Percentiles rank a stretch among this genome's conserved stretches.
Conservation (phyloP, 2,797 vertebrate genomes). For the Hemitrygon akajei region DNA sequence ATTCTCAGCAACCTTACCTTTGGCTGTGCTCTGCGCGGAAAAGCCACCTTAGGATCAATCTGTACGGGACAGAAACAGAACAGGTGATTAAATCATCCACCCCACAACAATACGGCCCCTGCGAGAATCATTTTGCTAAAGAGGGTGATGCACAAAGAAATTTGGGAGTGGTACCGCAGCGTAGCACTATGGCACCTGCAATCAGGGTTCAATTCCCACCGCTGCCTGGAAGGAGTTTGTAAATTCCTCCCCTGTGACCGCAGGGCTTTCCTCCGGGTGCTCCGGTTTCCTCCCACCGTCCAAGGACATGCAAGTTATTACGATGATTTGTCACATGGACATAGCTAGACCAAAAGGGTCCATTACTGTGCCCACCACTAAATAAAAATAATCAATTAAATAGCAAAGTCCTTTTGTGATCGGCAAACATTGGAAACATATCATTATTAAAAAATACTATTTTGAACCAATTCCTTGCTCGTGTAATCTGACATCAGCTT, state of each 20-base stretch:
- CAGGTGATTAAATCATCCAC: background rate
- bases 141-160: background rate
- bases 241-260: no score
- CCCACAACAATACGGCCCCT: background rate
- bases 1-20: conserved; percentile 70
- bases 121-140: background rate
- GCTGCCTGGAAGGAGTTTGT: no score
- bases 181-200: no score
- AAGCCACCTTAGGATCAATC: conserved; percentile 98
- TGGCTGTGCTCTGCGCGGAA: conserved; percentile 93
- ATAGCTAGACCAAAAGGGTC: no score
- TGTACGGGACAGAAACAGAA: conserved; percentile 51
- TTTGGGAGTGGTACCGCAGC: no score
- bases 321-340: no score
- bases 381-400: no score
- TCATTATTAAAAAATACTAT: background rate
- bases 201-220: no score
- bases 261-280: no score
- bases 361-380: no score
- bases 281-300: no score
- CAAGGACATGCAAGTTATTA: no score
- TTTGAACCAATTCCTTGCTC: background rate
- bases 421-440: background rate
- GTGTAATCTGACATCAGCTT: background rate
- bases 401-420: background rate